A percentile compares a stretch with the other conserved stretches of the same genome.
Conservation (phyloP, 2,888 invertebrate genomes). For the Entomobrya multifasciata region DNA sequence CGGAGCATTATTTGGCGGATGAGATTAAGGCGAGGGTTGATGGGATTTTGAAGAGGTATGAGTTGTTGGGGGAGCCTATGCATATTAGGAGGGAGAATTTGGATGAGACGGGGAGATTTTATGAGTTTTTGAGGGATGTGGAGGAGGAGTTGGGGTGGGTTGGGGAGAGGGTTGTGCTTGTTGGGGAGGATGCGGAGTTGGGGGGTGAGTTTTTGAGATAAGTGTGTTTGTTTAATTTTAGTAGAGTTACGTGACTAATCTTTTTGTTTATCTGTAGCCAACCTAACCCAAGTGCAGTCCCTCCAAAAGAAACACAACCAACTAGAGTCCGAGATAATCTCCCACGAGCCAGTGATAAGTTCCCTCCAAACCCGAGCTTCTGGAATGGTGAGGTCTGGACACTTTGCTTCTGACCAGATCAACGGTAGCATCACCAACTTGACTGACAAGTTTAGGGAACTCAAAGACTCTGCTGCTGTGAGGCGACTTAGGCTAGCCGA, state of each 20-base stretch:
- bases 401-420: slow-evolving; percentile 90
- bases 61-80: slow-evolving; percentile 92
- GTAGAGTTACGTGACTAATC: not conserved
- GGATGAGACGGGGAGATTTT: slow-evolving; percentile 92
- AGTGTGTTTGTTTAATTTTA: not conserved
- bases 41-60: slow-evolving; percentile 86
- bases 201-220: slow-evolving; percentile 81
- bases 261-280: not conserved
- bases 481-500: slow-evolving; percentile 87
- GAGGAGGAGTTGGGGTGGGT: slow-evolving; percentile 97
- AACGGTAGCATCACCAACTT: slow-evolving; percentile 87
- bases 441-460: slow-evolving; percentile 86
- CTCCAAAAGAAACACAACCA: slow-evolving; percentile 96
- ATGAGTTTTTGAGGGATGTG: slow-evolving; percentile 94
- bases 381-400: slow-evolving; percentile 90
- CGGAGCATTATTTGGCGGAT: slow-evolving; percentile 93
- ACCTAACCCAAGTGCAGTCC: slow-evolving; percentile 86
- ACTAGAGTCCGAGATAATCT: slow-evolving; percentile 92
- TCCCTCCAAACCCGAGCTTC: slow-evolving; percentile 88
- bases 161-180: slow-evolving; percentile 87
- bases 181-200: slow-evolving; percentile 87
- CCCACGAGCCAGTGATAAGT: slow-evolving; percentile 92
- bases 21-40: slow-evolving; percentile 90
- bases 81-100: slow-evolving; percentile 95
- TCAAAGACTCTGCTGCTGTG: slow-evolving; percentile 88